These are phyloP conservation scores for Pionites leucogaster DNA, from an alignment of 2,113 vertebrate genomes.

Conservation along the genomic window DNA sequence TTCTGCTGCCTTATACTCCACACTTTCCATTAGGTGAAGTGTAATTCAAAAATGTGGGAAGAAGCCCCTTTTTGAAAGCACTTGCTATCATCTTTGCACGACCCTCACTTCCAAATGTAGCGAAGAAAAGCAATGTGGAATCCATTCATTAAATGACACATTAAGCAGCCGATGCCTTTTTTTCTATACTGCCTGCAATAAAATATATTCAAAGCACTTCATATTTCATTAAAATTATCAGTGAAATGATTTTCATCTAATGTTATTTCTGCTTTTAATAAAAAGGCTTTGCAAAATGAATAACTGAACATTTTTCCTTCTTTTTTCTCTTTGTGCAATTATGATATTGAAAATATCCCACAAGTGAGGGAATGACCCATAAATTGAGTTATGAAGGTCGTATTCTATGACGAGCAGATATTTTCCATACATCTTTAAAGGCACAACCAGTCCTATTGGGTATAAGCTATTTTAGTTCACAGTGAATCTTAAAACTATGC, in stretches of 20 bases:
- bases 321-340: constrained; percentile 65
- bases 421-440: constrained; percentile 47
- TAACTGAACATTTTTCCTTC: constrained; percentile 54
- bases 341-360: constrained; percentile 57
- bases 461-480: constrained; percentile 27
- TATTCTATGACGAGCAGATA: constrained; percentile 22
- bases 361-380: constrained; percentile 59
- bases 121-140: constrained; percentile 24
- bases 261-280: constrained; percentile 76
- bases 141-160: constrained; percentile 59
- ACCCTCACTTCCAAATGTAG: constrained; percentile 22
- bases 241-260: constrained; percentile 71
- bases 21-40: constrained; percentile 23
- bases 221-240: constrained; percentile 76
- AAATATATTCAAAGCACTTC: constrained; percentile 68
- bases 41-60: constrained; percentile 54
- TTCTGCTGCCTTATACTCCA: constrained; percentile 33
- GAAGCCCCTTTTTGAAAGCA: constrained; percentile 3
- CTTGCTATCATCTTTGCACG: not conserved
- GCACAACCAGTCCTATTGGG: not conserved
- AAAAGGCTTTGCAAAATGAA: constrained; percentile 66
- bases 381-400: constrained; percentile 70
- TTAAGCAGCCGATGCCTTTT: constrained; percentile 56
- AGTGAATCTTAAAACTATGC: constrained; percentile 9
- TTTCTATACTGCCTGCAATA: constrained; percentile 58